Evolutionary conservation across 1,140 invertebrate species (phyloP).

Genomic region (Asobara japonica): DNA sequence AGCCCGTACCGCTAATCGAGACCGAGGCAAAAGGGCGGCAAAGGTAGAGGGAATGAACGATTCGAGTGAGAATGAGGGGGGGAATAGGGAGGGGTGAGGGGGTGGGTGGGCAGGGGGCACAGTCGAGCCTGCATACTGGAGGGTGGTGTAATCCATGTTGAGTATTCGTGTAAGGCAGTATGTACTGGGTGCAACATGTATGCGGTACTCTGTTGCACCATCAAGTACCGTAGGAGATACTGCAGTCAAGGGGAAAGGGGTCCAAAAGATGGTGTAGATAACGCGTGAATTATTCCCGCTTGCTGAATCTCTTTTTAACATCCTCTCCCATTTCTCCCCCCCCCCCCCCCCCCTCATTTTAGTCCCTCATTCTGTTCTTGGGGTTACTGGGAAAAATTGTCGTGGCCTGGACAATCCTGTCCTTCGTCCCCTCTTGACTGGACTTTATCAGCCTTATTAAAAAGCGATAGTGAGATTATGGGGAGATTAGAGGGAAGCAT

Average conservation of each 20-base stretch:
- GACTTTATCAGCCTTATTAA: conserved; percentile 67
- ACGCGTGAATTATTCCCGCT: conserved; percentile 64
- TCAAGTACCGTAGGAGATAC: conserved; percentile 55
- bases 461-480: conserved; percentile 62
- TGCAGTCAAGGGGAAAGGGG: conserved; percentile 40
- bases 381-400: conserved; percentile 4
- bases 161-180: conserved; percentile 39
- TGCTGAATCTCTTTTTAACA: conserved; percentile 59
- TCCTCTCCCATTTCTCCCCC: conserved; percentile 47
- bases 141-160: conserved; percentile 40
- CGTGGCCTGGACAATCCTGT: conserved; percentile 24
- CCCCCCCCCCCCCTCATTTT: conserved; percentile 36
- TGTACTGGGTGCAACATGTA: conserved; percentile 34
- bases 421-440: conserved; percentile 45
- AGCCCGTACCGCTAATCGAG: conserved; percentile 37
- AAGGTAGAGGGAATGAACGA: conserved; percentile 29
- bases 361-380: conserved; percentile 15
- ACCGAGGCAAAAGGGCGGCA: conserved; percentile 28
- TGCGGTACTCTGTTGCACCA: conserved; percentile 38
- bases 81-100: not conserved
- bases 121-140: conserved; percentile 38
- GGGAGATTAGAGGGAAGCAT: conserved; percentile 50
- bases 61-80: not conserved
- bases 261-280: conserved; percentile 61
- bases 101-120: not conserved